phyloP scores from a whole-genome alignment of 2,113 vertebrate species.

The Silurus meridionalis region DNA sequence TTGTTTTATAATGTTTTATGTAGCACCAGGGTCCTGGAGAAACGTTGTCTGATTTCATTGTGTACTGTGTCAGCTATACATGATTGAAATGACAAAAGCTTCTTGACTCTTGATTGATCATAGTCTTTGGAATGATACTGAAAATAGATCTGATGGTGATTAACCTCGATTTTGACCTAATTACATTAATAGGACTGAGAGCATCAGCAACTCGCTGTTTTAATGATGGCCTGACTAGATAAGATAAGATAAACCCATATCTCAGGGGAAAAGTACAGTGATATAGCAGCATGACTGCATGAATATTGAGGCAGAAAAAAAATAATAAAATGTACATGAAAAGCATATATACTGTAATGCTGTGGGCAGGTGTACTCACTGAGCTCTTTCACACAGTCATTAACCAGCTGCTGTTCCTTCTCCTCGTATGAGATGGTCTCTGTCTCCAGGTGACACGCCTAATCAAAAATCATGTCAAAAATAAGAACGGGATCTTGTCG shows the following conservation, averaged over 20 bases:
- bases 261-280: no score
- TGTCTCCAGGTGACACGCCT: constrained; percentile 95
- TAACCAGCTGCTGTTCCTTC: constrained; percentile 96
- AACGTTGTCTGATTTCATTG: no score
- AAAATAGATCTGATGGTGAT: not conserved
- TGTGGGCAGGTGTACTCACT: constrained; percentile 73
- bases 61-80: no score
- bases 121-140: not conserved
- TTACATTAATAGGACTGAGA: not conserved
- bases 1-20: no score
- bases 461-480: not conserved
- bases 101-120: no score
- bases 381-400: constrained; percentile 96
- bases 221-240: not conserved
- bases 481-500: not conserved
- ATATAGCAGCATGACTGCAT: not conserved
- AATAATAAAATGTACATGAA: not conserved
- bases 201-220: not conserved
- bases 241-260: not conserved
- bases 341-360: not conserved
- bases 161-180: not conserved
- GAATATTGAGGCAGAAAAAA: not conserved
- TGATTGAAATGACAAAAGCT: no score
- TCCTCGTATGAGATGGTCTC: constrained; percentile 97
- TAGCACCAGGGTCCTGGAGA: no score